These are phyloP conservation scores for Antheraea assamensis DNA, from an alignment of 2,888 invertebrate genomes.

Conservation along the genomic window DNA sequence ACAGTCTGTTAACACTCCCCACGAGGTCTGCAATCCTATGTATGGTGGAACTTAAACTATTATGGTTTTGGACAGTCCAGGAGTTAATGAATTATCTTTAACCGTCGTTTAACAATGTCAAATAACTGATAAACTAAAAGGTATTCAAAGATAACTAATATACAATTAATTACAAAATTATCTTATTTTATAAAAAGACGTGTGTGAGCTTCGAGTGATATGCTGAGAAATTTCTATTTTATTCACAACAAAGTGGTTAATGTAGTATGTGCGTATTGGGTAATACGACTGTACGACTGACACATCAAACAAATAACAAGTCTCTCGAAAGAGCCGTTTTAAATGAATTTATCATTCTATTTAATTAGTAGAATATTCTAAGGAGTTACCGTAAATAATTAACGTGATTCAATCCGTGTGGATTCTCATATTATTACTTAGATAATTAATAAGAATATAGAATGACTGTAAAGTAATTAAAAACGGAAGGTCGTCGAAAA, in stretches of 20 bases:
- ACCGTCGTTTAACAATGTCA: background rate
- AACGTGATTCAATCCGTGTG: background rate
- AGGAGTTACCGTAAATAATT: background rate
- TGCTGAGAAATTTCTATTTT: constrained; percentile 5
- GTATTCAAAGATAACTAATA: background rate
- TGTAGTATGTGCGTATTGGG: background rate
- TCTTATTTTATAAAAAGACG: background rate
- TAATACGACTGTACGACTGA: too few species aligned
- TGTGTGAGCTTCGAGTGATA: background rate
- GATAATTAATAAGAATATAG: too few species aligned
- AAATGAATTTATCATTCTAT: background rate
- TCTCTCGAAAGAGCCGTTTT: background rate
- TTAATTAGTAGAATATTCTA: too few species aligned
- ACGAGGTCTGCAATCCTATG: too few species aligned
- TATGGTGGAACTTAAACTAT: too few species aligned
- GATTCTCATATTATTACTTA: background rate
- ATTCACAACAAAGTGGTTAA: background rate
- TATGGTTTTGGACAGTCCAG: too few species aligned
- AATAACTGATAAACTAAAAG: background rate
- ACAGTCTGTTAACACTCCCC: too few species aligned
- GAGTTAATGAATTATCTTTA: background rate
- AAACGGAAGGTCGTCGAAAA: background rate
- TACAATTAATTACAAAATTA: background rate
- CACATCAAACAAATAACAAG: too few species aligned
- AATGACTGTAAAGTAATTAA: background rate